phyloP scores from a whole-genome alignment of 2,113 vertebrate genomes.

The Lynx canadensis region DNA sequence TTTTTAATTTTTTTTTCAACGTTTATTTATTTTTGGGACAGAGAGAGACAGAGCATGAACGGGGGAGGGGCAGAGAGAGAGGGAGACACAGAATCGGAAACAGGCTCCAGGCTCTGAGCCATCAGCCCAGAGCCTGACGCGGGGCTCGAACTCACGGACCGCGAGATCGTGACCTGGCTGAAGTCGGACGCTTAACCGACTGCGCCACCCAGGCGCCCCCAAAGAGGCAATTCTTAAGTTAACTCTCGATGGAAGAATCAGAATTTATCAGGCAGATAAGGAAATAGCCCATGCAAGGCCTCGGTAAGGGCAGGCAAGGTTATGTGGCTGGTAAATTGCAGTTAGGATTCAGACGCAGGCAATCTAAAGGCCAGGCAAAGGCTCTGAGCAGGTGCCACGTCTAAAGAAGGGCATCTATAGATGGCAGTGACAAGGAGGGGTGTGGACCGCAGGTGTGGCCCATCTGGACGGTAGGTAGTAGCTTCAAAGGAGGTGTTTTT shows the following conservation, averaged over 20 bases:
- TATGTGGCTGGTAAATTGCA: not conserved
- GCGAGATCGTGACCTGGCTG: no score
- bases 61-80: no score
- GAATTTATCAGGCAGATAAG: not conserved
- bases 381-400: not conserved
- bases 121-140: no score
- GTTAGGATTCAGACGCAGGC: not conserved
- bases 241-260: not conserved
- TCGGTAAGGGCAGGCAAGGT: not conserved
- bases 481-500: slow-evolving; percentile 20
- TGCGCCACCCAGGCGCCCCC: no score
- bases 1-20: no score
- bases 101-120: no score
- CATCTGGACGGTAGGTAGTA: not conserved
- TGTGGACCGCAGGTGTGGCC: not conserved
- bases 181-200: no score
- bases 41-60: no score
- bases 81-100: no score
- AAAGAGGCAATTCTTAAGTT: not conserved
- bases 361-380: not conserved
- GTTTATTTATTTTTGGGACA: no score
- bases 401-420: not conserved
- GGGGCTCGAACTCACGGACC: no score
- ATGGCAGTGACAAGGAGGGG: not conserved
- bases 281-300: not conserved